Evolutionary conservation across 2,113 vertebrate genomes (phyloP), one percentile per base, ranked within the genome.

Genomic region (Ardeotis arabs): DNA sequence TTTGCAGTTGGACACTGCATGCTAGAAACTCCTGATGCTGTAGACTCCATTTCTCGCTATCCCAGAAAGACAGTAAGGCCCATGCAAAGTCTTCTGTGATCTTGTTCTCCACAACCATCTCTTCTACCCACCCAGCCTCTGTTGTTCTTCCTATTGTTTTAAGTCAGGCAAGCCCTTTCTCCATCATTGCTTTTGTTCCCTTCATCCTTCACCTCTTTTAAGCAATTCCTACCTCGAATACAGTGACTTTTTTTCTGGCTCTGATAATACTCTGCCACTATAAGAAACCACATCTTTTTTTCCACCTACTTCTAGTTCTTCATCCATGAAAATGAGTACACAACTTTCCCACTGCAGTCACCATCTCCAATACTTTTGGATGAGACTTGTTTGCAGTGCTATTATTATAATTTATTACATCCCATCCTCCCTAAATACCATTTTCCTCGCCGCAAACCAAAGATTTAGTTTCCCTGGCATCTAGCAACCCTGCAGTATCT

Each of bases 401-500:
- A 60, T 93, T 87, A 85, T 5, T 70, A 28, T 79, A 87, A 96
- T 94, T 95, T 96, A 94, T 96, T 90, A 87, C 53, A 90, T 78
- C 69, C 41, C 56, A 83, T 80, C 88, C 90, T 84, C 88, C 73
- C 83, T 81, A 94, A 97, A 94, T 75, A 94, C 59, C n/a, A 33
- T 80, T 93, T 96, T 93, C 85, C 68, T 95, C 47, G 49, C 83
- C 9, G n/a, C 79, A 96, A 96, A 96, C 90, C 64, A 70, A 94
- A 92, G 75, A 93, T 87, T 74, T 95, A 20, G 4, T 93, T 92
- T 96, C 96, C 84, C 95, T 94, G 91, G 95, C 95, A 95, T 94
- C 69, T 79, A 94, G 59, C 76, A 96, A 62, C 86, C 89, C 84
- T 96, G 89, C 94, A 89, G 94, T 94, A 96, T 96, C 95, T 96